Percentiles rank a stretch among this genome's conserved stretches.
Conservation (phyloP, 1,140 invertebrate species). For the Drosophila punjabiensis region DNA sequence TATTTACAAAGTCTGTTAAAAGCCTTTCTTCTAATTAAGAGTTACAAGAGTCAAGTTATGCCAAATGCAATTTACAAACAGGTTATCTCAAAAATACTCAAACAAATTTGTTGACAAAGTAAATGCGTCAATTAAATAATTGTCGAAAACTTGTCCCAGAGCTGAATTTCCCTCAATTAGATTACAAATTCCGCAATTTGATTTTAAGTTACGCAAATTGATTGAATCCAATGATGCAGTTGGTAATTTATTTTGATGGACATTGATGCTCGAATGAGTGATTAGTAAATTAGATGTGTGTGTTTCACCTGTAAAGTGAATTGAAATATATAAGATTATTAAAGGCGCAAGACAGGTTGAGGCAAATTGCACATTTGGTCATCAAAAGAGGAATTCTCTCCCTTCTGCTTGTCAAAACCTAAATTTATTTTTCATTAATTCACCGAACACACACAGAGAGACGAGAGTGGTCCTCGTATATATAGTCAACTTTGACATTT, state of each 20-base stretch:
- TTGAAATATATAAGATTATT: conserved; percentile 14
- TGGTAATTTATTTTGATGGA: conserved; percentile 15
- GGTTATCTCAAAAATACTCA: not conserved
- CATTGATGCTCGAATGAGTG: not conserved
- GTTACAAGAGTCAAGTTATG: not conserved
- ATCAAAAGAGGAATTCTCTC: conserved; percentile 21
- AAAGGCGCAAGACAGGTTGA: conserved; percentile 22
- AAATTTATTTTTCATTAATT: conserved; percentile 49
- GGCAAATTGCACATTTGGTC: conserved; percentile 28
- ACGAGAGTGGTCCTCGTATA: not conserved
- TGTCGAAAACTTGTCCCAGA: not conserved
- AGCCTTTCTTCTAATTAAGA: not conserved
- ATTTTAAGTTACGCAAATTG: conserved; percentile 25
- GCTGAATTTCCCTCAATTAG: conserved; percentile 12
- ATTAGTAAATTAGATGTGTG: conserved; percentile 25
- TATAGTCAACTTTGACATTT: conserved; percentile 58
- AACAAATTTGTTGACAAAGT: conserved; percentile 1
- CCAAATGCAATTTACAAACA: conserved; percentile 3
- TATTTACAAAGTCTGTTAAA: not conserved
- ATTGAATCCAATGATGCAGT: conserved; percentile 14
- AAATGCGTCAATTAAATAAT: conserved; percentile 30
- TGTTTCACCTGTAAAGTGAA: conserved; percentile 15
- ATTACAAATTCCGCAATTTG: conserved; percentile 34
- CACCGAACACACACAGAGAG: conserved; percentile 6
- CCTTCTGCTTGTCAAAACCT: conserved; percentile 4